Percentiles rank a stretch among this genome's conserved stretches.
Evolutionary conservation across 2,888 invertebrate genomes (phyloP).

Genomic region (Pharmacophagus antenor): DNA sequence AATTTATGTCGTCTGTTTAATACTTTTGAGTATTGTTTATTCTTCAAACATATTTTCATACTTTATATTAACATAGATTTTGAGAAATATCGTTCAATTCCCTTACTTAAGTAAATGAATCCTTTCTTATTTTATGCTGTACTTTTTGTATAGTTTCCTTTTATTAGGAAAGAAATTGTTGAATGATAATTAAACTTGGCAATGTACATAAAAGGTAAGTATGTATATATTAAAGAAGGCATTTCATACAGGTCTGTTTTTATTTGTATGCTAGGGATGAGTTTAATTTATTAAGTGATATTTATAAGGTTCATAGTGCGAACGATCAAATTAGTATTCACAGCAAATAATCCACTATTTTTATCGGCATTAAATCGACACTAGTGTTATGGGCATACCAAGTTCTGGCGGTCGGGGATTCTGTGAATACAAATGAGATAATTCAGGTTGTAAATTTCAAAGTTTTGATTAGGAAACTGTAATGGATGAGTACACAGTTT

Average conservation of each 20-base stretch:
- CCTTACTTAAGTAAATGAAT: too few species aligned
- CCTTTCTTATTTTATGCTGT: too few species aligned
- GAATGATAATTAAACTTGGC: too few species aligned
- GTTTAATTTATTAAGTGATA: conserved; percentile 25
- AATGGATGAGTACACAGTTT: not conserved
- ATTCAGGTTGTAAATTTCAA: conserved; percentile 39
- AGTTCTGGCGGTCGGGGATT: conserved; percentile 53
- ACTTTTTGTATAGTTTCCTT: too few species aligned
- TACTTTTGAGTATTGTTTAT: too few species aligned
- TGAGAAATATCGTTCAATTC: too few species aligned
- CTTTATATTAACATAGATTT: too few species aligned
- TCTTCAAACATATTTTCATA: too few species aligned
- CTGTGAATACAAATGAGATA: conserved; percentile 34
- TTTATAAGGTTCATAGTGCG: conserved; percentile 32
- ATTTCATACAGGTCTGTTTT: too few species aligned
- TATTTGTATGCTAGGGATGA: conserved; percentile 11
- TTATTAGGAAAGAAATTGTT: too few species aligned
- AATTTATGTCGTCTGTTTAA: conserved; percentile 2
- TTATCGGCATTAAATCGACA: conserved; percentile 73
- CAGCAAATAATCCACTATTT: conserved; percentile 58
- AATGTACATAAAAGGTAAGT: too few species aligned
- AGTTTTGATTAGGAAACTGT: not conserved
- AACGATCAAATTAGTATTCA: conserved; percentile 43
- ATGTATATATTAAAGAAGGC: too few species aligned
- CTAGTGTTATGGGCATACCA: conserved; percentile 60